Evolutionary conservation across 2,113 vertebrate species (phyloP).

Genomic region (Callionymus lyra): DNA sequence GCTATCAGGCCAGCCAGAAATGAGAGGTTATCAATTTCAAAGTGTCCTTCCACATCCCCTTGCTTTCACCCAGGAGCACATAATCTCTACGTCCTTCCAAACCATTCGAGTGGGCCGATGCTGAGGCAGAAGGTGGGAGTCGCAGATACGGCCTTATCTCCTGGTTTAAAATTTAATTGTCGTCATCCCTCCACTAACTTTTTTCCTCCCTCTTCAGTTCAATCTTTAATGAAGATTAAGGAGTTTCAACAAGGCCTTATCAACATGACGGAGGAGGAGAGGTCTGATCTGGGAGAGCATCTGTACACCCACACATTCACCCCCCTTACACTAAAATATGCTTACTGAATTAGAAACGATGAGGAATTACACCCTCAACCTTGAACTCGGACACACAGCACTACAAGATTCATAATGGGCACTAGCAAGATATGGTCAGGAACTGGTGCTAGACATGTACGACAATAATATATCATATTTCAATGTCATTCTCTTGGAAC

Average conservation of each 20-base stretch:
- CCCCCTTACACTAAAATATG: neutral
- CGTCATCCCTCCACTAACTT: constrained; percentile 44
- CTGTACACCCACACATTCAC: constrained; percentile 3
- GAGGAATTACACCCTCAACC: too few species aligned
- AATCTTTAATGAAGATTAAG: constrained; percentile 69
- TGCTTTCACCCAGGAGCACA: constrained; percentile 19
- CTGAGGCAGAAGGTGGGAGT: constrained; percentile 37
- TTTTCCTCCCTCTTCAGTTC: constrained; percentile 36
- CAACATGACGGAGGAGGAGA: constrained; percentile 46
- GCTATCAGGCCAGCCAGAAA: constrained; percentile 26
- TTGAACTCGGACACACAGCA: too few species aligned
- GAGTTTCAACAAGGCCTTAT: constrained; percentile 56
- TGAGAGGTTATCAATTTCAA: constrained; percentile 40
- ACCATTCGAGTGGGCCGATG: neutral
- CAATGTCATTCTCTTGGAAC: too few species aligned
- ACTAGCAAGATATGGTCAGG: too few species aligned
- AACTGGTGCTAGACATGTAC: too few species aligned
- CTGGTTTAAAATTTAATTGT: constrained; percentile 57
- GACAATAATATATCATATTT: too few species aligned
- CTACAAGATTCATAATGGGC: too few species aligned
- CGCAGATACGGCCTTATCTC: constrained; percentile 56
- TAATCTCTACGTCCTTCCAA: constrained; percentile 1
- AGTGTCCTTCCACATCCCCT: constrained; percentile 12
- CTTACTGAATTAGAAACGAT: too few species aligned
- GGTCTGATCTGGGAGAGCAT: constrained; percentile 5